Base-by-base conservation (phyloP, 2,888 invertebrate genomes). In the Acanthoscelides obtectus region DNA sequence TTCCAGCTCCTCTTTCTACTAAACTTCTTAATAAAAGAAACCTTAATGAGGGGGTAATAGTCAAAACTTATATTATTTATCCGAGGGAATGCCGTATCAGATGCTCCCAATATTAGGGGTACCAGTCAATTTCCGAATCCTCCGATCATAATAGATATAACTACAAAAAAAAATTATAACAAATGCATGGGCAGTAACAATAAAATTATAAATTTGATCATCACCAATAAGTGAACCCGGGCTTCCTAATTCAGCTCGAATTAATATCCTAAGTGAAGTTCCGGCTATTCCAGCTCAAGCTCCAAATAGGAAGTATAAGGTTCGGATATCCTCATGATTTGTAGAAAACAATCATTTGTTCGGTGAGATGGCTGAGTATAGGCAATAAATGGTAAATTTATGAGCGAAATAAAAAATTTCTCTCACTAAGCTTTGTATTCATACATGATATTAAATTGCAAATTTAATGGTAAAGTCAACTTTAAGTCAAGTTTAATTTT, bases 21-120 rank as follows among this genome's bases (percentile, higher is more conserved):
- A 91, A 85, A 79, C 88, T 88, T 79, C 92, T 91, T 71, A 87
- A 85, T 45, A 80, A 17, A 22, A 81, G 67, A 0, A 94, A 77
- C n/a, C 88, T 87, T 79, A 94, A 79, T 12, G 92, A 90, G n/a
- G n/a, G n/a, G n/a, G n/a, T n/a, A n/a, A n/a, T n/a, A n/a, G n/a
- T n/a, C n/a, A n/a, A n/a, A n/a, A n/a, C 93, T 93, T 89, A 94
- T 91, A 87, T 93, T 94, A 89, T 94, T 94, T 88, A 94, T 88
- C 82, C 93, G 93, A 0, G 94, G 94, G 70, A 93, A 94, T 12
- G 92, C 91, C 87, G 94, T 94, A 88, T 95, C 94, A 2, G 93
- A 92, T 0, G 91, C 90, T 75, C 91, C 92, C 81, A 94, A 79
- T 88, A 94, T 92, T 85, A 94, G 78, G 4, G 94, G 94, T 0